Evolutionary conservation across 1,140 invertebrate species (phyloP), one percentile per base, ranked within the genome.

Genomic region (Luehdorfia chinensis): DNA sequence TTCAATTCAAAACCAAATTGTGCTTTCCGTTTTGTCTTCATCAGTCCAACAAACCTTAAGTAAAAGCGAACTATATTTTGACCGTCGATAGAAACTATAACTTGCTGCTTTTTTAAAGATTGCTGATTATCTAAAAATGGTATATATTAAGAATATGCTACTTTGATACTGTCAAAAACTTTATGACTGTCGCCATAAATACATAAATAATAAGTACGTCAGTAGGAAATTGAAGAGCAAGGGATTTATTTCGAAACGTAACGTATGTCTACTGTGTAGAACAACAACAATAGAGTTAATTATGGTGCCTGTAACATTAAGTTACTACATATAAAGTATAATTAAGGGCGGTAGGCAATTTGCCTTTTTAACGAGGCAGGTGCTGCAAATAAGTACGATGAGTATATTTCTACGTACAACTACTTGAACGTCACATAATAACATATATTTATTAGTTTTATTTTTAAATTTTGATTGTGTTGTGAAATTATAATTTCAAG

Each of bases 241-340:
- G 70, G 68, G 71, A 73, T 77, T 76, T 75, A 81, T 85, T 85
- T 85, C 79, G 81, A 84, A 85, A 81, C 74, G 77, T 78, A 78
- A 70, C 61, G 72, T 81, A 83, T 85, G 75, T 85, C 81, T 85
- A 85, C 81, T 85, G 73, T 85, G 81, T 85, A 85, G 81, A 80
- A 81, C 78, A 64, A 78, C 68, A 73, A 59, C 64, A 3, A 53
- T 77, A 78, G 63, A 64, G 30, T 67, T 69, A 75, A 67, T 71
- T 16, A 44, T 54, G 62, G 58, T 72, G 67, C 64, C 61, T 65
- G 57, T 64, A 55, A 65, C 53, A 49, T 25, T 41, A 30, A 18
- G 39, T 43, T 43, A 43, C 39, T 3, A 27, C 12, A 15, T 14
- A 39, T 23, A 14, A 25, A 43, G 13, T 43, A 30, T 36, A 36